Evolutionary conservation across 2,797 vertebrate genomes (phyloP).

Genomic region (Sebastes hubbsi): DNA sequence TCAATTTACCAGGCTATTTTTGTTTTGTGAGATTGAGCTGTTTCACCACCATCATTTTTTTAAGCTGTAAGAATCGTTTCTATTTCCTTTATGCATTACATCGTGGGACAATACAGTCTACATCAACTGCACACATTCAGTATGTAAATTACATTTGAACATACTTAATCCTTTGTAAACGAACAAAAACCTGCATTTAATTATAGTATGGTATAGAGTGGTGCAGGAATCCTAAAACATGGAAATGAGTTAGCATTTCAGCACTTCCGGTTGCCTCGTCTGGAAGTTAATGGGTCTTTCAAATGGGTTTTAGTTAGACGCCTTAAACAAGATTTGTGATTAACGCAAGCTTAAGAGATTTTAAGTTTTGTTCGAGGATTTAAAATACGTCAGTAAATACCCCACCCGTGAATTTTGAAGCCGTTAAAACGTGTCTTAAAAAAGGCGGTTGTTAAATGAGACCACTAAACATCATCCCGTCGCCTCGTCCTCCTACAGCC

Average conservation of each 20-base stretch:
- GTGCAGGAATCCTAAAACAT: accelerated
- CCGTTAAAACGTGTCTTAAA: no score
- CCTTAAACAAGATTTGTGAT: no score
- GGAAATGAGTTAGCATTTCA: accelerated
- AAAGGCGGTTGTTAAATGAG: no score
- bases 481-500: no score
- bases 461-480: accelerated
- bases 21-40: no score
- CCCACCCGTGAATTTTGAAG: no score
- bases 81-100: background rate
- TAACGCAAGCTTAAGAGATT: no score
- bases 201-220: background rate
- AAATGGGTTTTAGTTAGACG: accelerated
- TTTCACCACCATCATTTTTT: no score
- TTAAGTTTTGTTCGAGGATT: no score
- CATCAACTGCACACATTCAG: background rate
- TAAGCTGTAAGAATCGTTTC: background rate
- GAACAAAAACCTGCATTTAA: background rate
- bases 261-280: no score
- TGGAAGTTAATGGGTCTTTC: no score
- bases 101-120: background rate
- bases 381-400: accelerated
- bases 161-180: background rate
- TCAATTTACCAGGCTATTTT: no score
- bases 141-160: background rate